Evolutionary conservation across 2,888 invertebrate species (phyloP).

Genomic region (Tinea semifulvella): DNA sequence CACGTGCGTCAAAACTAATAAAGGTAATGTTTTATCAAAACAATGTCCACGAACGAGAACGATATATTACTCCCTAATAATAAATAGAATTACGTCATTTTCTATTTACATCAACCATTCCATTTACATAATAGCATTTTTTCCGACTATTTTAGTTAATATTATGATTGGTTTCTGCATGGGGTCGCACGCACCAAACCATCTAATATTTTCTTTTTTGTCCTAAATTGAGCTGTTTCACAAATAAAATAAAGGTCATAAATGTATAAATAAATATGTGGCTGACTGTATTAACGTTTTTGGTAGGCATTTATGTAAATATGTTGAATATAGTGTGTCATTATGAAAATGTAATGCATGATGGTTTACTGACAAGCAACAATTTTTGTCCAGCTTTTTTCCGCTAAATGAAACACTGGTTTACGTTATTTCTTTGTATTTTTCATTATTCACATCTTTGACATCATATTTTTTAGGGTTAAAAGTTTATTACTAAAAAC

Average conservation of each 20-base stretch:
- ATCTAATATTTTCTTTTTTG: neutral
- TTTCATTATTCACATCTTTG: too few species aligned
- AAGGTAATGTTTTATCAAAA: too few species aligned
- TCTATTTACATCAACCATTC: constrained; percentile 61
- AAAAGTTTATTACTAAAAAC: too few species aligned
- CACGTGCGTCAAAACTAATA: constrained; percentile 6
- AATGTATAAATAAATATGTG: too few species aligned
- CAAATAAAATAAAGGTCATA: too few species aligned
- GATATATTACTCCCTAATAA: constrained; percentile 53
- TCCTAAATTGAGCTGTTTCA: too few species aligned
- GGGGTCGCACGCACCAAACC: constrained; percentile 55
- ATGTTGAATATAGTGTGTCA: constrained; percentile 47
- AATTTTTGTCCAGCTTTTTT: too few species aligned
- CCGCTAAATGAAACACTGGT: too few species aligned
- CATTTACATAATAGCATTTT: constrained; percentile 67
- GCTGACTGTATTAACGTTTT: neutral
- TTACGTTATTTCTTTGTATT: too few species aligned
- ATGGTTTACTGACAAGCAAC: constrained; percentile 1
- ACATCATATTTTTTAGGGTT: too few species aligned
- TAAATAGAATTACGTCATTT: too few species aligned
- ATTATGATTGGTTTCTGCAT: constrained; percentile 56
- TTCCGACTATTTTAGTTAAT: constrained; percentile 62
- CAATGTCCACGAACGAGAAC: constrained; percentile 28
- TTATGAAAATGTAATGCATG: constrained; percentile 1
- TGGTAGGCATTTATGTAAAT: constrained; percentile 63